Conservation (phyloP, 2,888 invertebrate species). For the Agrotis clavis region DNA sequence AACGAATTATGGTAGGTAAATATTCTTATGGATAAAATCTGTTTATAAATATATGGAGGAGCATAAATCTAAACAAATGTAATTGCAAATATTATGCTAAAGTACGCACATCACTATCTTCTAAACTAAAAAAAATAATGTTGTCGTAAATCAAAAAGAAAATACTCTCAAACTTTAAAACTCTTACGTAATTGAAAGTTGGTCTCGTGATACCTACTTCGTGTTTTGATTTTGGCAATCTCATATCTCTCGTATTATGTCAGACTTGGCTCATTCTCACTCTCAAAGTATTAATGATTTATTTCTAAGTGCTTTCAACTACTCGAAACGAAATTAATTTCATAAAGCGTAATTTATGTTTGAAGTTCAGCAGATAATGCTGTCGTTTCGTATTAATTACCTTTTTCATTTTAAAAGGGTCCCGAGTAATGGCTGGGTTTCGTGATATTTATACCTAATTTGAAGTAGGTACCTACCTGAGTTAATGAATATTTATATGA, state of each 20-base stretch:
- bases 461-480: constrained; percentile 23
- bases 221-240: constrained; percentile 65
- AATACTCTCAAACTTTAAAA: constrained; percentile 30
- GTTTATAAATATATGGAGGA: constrained; percentile 30
- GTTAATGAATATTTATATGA: constrained; percentile 45
- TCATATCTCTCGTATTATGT: constrained; percentile 64
- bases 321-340: constrained; percentile 60
- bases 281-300: constrained; percentile 69
- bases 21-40: constrained; percentile 22
- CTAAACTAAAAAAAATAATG: constrained; percentile 28
- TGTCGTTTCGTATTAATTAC: constrained; percentile 62
- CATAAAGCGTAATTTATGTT: constrained; percentile 62
- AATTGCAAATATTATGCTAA: constrained; percentile 22
- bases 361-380: constrained; percentile 57
- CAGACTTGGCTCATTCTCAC: constrained; percentile 73
- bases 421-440: constrained; percentile 37
- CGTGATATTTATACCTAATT: constrained; percentile 54
- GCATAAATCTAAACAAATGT: constrained; percentile 38
- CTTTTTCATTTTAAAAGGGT: constrained; percentile 58
- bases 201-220: constrained; percentile 47
- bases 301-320: constrained; percentile 63
- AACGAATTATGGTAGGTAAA: constrained; percentile 22
- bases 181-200: constrained; percentile 56
- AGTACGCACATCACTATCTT: constrained; percentile 5
- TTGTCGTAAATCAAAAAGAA: constrained; percentile 33